A percentile compares a stretch with the other conserved stretches of the same genome.
Evolutionary conservation across 2,888 invertebrate genomes (phyloP).

Genomic region (Danaus chrysippus): DNA sequence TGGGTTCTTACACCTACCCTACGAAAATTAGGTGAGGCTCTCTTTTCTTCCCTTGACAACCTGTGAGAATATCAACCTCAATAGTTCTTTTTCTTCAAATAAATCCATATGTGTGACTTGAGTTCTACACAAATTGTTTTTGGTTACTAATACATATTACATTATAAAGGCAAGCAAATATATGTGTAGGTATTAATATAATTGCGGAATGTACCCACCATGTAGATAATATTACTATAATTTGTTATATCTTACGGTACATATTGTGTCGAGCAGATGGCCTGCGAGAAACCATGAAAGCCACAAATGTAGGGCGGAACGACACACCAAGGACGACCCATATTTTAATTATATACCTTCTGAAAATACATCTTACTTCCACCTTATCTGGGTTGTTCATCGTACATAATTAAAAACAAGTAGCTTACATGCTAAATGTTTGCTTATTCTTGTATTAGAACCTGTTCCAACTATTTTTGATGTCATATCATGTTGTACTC

Average conservation of each 20-base stretch:
- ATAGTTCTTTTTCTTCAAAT: too few species aligned
- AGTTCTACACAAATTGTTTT: too few species aligned
- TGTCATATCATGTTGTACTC: too few species aligned
- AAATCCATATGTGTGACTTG: too few species aligned
- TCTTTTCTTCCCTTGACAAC: too few species aligned
- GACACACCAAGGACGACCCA: slow-evolving; percentile 25
- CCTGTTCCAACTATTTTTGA: too few species aligned
- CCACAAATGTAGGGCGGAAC: slow-evolving; percentile 36
- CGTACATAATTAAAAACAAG: not conserved
- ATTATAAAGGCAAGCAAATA: not conserved
- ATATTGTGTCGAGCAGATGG: slow-evolving; percentile 38
- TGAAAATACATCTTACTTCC: not conserved
- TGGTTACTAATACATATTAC: too few species aligned
- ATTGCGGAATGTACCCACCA: slow-evolving; percentile 5
- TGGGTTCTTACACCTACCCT: too few species aligned
- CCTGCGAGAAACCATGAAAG: slow-evolving; percentile 38
- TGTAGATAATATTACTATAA: slow-evolving; percentile 28
- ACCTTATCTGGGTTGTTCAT: not conserved
- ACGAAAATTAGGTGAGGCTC: too few species aligned
- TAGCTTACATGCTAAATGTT: too few species aligned
- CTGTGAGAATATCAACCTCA: too few species aligned
- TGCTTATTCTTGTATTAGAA: too few species aligned
- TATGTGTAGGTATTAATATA: slow-evolving; percentile 3
- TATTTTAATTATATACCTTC: slow-evolving; percentile 21
- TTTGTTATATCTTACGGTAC: slow-evolving; percentile 31